A percentile compares a stretch with the other conserved stretches of the same genome.
Evolutionary conservation across 2,113 vertebrate genomes (phyloP).

Genomic region (Mirza zaza): DNA sequence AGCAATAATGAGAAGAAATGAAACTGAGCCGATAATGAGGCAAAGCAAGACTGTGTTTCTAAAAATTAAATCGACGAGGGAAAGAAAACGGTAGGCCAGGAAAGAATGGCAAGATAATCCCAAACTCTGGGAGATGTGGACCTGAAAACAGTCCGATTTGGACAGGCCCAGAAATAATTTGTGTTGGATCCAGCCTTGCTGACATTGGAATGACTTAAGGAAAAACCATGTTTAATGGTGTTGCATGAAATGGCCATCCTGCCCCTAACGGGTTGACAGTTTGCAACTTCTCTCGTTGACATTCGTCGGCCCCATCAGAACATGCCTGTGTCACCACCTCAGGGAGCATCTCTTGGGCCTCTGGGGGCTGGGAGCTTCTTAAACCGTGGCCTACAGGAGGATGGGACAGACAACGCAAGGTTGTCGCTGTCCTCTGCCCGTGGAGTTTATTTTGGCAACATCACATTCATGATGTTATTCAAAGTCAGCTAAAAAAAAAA

Average conservation of each 20-base stretch:
- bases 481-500: not conserved
- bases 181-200: not conserved
- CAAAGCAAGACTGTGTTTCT: not conserved
- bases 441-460: not conserved
- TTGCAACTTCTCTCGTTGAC: not conserved
- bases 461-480: not conserved
- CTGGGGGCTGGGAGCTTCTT: fast-evolving
- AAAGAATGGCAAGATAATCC: not conserved
- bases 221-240: not conserved
- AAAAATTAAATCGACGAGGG: not conserved
- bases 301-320: not conserved
- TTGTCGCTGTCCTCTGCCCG: fast-evolving
- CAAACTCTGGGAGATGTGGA: not conserved
- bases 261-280: not conserved
- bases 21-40: not conserved
- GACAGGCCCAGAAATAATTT: not conserved
- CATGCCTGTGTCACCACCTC: fast-evolving
- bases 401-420: not conserved
- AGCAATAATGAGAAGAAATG: not conserved
- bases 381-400: fast-evolving
- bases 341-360: not conserved
- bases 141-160: not conserved
- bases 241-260: not conserved
- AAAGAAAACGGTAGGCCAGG: not conserved
- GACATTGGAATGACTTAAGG: not conserved